phyloP scores from a whole-genome alignment of 2,797 vertebrate genomes.

The Myoxocephalus aenaeus region DNA sequence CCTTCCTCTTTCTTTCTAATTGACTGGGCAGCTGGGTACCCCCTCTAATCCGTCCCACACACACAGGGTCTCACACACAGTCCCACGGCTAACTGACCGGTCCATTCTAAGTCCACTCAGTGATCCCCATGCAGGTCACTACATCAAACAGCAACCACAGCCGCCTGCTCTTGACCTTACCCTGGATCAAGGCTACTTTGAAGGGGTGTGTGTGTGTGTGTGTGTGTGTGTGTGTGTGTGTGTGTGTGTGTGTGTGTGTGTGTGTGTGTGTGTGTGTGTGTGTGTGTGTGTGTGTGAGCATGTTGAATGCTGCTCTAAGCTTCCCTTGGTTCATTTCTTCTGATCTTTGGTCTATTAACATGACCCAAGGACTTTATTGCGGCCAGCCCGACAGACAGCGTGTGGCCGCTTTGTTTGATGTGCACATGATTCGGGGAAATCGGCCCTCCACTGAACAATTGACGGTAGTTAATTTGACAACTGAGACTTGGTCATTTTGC shows the following conservation, averaged over 20 bases:
- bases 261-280: conserved; percentile 17
- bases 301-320: conserved; percentile 29
- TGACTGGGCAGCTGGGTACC: conserved; percentile 58
- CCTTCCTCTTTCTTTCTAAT: conserved; percentile 53
- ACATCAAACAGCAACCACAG: conserved; percentile 72
- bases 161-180: conserved; percentile 75
- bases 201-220: conserved; percentile 46
- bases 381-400: conserved; percentile 11
- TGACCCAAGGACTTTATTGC: conserved; percentile 22
- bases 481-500: conserved; percentile 49
- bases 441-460: conserved; percentile 41
- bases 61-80: conserved; percentile 33
- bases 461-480: conserved; percentile 52
- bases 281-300: conserved; percentile 33
- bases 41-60: conserved; percentile 59
- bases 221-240: conserved; percentile 31
- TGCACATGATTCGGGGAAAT: conserved; percentile 47
- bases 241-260: conserved; percentile 27
- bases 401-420: conserved; percentile 52
- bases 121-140: conserved; percentile 66
- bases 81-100: conserved; percentile 65
- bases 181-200: conserved; percentile 76
- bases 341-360: conserved; percentile 36
- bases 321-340: conserved; percentile 27
- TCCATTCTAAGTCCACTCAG: conserved; percentile 59